These are phyloP conservation scores for Sander lucioperca DNA, from an alignment of 2,113 vertebrate species.

Conservation along the genomic window DNA sequence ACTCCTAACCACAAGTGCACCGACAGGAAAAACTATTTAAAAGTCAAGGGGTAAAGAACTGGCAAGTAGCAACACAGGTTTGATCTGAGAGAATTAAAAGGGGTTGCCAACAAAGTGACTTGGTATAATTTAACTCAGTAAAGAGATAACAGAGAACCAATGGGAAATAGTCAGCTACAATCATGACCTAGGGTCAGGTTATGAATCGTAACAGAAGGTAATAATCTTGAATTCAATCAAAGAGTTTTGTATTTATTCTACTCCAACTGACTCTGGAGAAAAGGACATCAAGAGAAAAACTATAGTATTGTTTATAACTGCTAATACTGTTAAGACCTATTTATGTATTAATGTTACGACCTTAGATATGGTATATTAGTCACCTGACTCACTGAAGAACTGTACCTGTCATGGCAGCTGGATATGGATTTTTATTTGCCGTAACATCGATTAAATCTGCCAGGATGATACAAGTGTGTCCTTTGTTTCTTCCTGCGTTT, in stretches of 20 bases:
- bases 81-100: not conserved
- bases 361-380: constrained; percentile 15
- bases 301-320: constrained; percentile 44
- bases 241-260: constrained; percentile 47
- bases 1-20: constrained; percentile 68
- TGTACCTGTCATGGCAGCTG: constrained; percentile 54
- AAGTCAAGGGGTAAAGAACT: not conserved
- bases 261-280: not conserved
- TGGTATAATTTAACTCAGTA: not conserved
- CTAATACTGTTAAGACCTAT: constrained; percentile 48
- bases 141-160: constrained; percentile 52
- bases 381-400: constrained; percentile 34
- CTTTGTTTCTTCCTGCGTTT: constrained; percentile 33
- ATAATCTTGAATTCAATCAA: constrained; percentile 19
- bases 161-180: constrained; percentile 21
- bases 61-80: not conserved
- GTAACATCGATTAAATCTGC: constrained; percentile 79
- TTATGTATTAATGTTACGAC: constrained; percentile 53
- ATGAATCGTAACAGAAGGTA: constrained; percentile 16
- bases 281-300: not conserved
- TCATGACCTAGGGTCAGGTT: constrained; percentile 1
- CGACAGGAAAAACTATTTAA: constrained; percentile 8
- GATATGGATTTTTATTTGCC: constrained; percentile 55
- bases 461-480: constrained; percentile 44
- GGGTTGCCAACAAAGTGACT: not conserved